Conservation (phyloP, 1,140 invertebrate species). For the Papilio polytes region DNA sequence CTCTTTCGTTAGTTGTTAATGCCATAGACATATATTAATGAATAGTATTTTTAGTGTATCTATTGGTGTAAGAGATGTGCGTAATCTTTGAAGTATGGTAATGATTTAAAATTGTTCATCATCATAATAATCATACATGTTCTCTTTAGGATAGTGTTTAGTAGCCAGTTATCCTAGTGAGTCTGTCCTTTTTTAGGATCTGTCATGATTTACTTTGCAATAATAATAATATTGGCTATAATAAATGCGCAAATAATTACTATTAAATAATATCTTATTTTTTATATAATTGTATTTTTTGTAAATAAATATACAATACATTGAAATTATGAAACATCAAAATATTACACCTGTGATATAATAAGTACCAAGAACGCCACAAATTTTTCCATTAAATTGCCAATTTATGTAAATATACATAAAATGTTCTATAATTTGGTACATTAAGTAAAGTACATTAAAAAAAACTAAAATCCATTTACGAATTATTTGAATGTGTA, state of each 20-base stretch:
- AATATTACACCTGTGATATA: conserved; percentile 34
- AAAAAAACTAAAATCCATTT: conserved; percentile 6
- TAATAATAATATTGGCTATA: conserved; percentile 33
- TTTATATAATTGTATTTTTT: conserved; percentile 39
- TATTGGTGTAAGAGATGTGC: background rate
- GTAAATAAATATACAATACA: conserved; percentile 36
- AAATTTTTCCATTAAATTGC: conserved; percentile 29
- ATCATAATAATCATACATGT: background rate
- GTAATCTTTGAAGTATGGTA: background rate
- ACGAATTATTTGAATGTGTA: conserved; percentile 5
- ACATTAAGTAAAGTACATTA: conserved; percentile 29
- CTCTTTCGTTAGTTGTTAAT: background rate
- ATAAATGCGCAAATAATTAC: conserved; percentile 31
- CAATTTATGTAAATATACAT: conserved; percentile 41
- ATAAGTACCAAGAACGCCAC: conserved; percentile 36
- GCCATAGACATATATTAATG: conserved; percentile 2
- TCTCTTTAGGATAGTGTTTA: conserved; percentile 2
- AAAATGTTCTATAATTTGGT: conserved; percentile 38
- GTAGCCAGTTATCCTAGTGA: conserved; percentile 18
- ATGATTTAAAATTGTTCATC: background rate
- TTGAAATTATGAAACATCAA: conserved; percentile 32
- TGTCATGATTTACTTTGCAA: background rate
- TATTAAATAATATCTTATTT: conserved; percentile 34
- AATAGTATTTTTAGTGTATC: background rate
- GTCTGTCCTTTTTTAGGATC: background rate